These are phyloP conservation scores for Limnodromus scolopaceus DNA, from an alignment of 2,797 vertebrate genomes.

Conservation along the genomic window DNA sequence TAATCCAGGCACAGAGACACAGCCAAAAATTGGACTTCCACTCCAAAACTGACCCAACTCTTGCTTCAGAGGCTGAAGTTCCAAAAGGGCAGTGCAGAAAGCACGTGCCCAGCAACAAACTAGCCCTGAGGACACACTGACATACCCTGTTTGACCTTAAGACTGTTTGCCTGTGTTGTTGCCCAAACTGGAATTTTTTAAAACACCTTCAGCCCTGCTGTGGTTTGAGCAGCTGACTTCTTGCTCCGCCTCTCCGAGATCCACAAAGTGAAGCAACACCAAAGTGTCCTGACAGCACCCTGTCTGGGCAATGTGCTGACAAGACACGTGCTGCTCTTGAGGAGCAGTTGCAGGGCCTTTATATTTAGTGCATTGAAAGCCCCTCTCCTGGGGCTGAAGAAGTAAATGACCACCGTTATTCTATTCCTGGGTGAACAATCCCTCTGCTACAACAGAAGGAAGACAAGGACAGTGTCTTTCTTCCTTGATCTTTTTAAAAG, in stretches of 20 bases:
- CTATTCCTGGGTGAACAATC: neutral
- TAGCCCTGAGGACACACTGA: neutral
- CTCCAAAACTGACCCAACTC: neutral
- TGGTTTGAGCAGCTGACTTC: neutral
- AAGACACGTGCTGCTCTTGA: accelerated
- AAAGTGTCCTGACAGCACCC: neutral
- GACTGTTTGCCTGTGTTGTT: neutral
- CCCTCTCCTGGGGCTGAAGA: neutral
- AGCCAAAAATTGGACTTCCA: neutral
- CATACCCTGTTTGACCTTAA: neutral
- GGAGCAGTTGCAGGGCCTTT: neutral
- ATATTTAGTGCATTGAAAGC: neutral
- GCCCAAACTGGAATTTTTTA: neutral
- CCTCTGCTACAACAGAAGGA: neutral
- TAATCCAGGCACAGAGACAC: neutral
- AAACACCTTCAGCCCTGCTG: neutral
- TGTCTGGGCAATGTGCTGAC: accelerated
- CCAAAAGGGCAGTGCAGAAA: neutral
- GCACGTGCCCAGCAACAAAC: neutral
- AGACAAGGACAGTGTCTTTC: neutral
- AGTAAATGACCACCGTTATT: neutral
- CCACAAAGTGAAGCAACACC: neutral
- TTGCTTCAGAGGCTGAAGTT: neutral
- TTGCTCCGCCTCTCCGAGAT: neutral
- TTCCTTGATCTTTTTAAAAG: neutral